These are phyloP conservation scores for Ctenochaetus hawaiiensis DNA, from an alignment of 2,797 vertebrate species.

Conservation along the genomic window DNA sequence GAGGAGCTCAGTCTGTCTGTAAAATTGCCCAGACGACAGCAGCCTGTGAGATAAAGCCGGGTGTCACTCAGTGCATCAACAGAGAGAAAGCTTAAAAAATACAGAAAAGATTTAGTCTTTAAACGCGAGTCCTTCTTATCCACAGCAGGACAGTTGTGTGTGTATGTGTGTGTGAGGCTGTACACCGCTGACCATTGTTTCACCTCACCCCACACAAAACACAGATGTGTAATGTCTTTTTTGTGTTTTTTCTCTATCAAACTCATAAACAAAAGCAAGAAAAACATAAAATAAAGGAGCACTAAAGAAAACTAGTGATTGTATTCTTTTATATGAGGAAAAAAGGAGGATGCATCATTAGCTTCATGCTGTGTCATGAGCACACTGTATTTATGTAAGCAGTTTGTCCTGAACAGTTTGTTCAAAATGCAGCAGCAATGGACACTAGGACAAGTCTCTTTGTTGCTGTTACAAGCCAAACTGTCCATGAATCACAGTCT, in stretches of 20 bases:
- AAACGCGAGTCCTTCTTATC: background rate
- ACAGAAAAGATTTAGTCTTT: background rate
- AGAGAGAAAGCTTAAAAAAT: constrained; percentile 3
- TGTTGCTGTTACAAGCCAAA: constrained; percentile 11
- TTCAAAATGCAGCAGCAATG: constrained; percentile 3
- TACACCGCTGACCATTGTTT: background rate
- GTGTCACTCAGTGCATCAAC: constrained; percentile 33
- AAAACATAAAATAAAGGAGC: background rate
- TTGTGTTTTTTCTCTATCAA: background rate
- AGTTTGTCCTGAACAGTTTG: constrained; percentile 14
- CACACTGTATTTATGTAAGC: background rate
- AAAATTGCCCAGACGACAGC: constrained; percentile 31
- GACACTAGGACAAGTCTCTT: background rate
- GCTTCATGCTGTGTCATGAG: background rate
- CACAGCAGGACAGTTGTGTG: constrained; percentile 5
- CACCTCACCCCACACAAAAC: constrained; percentile 1
- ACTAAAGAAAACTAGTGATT: background rate
- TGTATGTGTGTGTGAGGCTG: background rate
- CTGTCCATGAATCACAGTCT: constrained; percentile 33
- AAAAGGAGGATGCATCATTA: background rate
- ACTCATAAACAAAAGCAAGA: background rate
- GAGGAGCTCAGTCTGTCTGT: background rate
- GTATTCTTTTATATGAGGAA: background rate
- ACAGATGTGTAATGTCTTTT: background rate
- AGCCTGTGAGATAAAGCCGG: constrained; percentile 30